phyloP scores from a whole-genome alignment of 2,797 vertebrate genomes.

The Avahi laniger region DNA sequence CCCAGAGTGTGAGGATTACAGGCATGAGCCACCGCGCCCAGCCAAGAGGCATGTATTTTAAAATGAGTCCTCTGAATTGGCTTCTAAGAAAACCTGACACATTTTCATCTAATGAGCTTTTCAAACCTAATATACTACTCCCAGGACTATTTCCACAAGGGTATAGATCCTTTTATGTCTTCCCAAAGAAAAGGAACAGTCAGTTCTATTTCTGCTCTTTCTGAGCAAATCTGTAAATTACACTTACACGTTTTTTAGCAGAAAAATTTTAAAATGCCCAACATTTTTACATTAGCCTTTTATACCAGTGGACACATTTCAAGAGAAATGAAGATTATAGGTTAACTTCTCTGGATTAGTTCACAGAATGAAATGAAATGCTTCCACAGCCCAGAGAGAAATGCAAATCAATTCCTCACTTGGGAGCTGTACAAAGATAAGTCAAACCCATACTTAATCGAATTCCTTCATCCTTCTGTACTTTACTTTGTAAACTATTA shows the following conservation, averaged over 20 bases:
- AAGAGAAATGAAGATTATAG: background rate
- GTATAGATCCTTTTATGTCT: background rate
- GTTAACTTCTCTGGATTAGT: background rate
- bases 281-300: background rate
- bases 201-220: background rate
- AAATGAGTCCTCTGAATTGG: constrained; percentile 16
- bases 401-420: background rate
- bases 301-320: background rate
- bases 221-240: background rate
- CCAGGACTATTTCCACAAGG: background rate
- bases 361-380: constrained; percentile 14
- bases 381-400: background rate
- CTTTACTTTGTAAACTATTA: background rate
- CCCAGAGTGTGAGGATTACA: too few relatives aligned
- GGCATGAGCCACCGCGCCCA: too few relatives aligned
- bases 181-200: constrained; percentile 7
- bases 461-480: constrained; percentile 7
- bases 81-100: constrained; percentile 43
- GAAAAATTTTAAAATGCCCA: background rate
- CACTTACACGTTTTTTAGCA: background rate
- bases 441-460: background rate
- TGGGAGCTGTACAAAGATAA: background rate
- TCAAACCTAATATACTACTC: constrained; percentile 1
- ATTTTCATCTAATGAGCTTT: constrained; percentile 53
- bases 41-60: constrained; percentile 39